Evolutionary conservation across 2,888 invertebrate genomes (phyloP).

Genomic region (Dicyrtomina minuta): DNA sequence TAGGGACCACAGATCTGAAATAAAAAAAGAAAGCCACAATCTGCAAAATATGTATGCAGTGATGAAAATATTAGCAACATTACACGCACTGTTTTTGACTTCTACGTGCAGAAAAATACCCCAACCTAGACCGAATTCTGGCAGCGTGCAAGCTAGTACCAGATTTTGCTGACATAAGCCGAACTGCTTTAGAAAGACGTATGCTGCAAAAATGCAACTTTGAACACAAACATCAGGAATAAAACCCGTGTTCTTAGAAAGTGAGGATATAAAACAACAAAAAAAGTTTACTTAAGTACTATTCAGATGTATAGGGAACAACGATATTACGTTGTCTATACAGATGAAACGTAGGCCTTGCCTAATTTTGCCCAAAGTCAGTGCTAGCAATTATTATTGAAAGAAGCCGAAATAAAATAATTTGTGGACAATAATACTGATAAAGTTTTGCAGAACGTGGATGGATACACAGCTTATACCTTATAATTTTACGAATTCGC

Average conservation of each 20-base stretch:
- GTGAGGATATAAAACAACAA: background rate
- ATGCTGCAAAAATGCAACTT: background rate
- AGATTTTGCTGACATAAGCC: background rate
- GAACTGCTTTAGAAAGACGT: background rate
- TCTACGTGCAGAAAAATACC: constrained; percentile 15
- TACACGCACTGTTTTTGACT: background rate
- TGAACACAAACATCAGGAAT: background rate
- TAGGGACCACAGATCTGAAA: too few species aligned
- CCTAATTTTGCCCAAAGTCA: background rate
- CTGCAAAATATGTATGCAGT: too few species aligned
- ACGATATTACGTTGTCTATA: too few species aligned
- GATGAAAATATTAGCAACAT: too few species aligned
- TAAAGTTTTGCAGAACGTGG: background rate
- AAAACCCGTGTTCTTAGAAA: too few species aligned
- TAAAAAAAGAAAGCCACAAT: too few species aligned
- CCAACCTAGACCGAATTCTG: constrained; percentile 7
- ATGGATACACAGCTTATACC: background rate
- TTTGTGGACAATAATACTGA: background rate
- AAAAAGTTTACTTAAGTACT: background rate
- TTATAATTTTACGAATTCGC: too few species aligned
- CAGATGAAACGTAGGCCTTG: too few species aligned
- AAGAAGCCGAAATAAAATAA: background rate
- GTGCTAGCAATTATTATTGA: background rate
- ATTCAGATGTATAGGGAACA: background rate
- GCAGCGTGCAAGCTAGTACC: background rate